phyloP scores from a whole-genome alignment of 2,888 invertebrate species.

The Drosophila histrio region DNA sequence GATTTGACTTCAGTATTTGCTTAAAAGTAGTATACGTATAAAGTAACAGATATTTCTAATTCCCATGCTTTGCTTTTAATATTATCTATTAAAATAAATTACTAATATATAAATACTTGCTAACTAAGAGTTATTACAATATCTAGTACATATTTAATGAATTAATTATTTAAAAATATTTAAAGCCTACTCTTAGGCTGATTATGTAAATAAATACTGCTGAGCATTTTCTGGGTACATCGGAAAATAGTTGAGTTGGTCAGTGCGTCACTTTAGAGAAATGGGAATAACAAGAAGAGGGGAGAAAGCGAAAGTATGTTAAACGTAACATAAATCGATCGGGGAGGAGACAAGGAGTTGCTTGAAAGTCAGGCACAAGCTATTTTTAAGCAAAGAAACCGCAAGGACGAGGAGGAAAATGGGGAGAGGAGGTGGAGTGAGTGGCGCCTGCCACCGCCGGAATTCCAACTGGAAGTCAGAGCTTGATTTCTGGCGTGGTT shows the following conservation, averaged over 20 bases:
- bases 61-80: too few relatives aligned
- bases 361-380: slow-evolving; percentile 61
- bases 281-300: slow-evolving; percentile 19
- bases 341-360: slow-evolving; percentile 11
- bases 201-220: background rate
- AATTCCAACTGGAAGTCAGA: slow-evolving; percentile 27
- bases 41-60: too few relatives aligned
- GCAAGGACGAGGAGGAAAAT: slow-evolving; percentile 46
- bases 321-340: slow-evolving; percentile 69
- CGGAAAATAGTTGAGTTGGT: slow-evolving; percentile 22
- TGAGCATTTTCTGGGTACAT: background rate
- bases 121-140: too few relatives aligned
- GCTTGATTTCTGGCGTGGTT: slow-evolving; percentile 11
- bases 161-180: too few relatives aligned
- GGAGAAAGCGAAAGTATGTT: slow-evolving; percentile 74
- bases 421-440: background rate
- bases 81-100: too few relatives aligned
- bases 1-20: too few relatives aligned
- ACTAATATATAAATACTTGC: too few relatives aligned
- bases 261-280: slow-evolving; percentile 36
- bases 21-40: too few relatives aligned
- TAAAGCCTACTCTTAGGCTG: too few relatives aligned
- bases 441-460: slow-evolving; percentile 56
- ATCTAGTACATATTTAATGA: too few relatives aligned
- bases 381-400: slow-evolving; percentile 68